phyloP scores from a whole-genome alignment of 2,113 vertebrate genomes.

The Ailurus styani region DNA sequence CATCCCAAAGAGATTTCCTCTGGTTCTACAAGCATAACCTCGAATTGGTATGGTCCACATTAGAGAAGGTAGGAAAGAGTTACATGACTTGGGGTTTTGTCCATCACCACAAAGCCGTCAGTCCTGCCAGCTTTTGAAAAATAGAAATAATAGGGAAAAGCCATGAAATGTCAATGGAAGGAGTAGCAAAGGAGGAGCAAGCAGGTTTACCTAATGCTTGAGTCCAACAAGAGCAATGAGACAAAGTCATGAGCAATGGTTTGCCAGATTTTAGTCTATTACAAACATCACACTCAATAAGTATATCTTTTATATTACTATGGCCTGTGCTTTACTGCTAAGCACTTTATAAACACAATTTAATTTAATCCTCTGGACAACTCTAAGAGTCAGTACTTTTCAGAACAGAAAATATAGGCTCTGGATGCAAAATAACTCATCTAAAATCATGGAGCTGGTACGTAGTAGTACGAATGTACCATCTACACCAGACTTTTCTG shows the following conservation, averaged over 20 bases:
- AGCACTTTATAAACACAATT: background rate
- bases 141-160: background rate
- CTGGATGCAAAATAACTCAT: background rate
- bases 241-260: background rate
- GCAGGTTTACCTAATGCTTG: background rate
- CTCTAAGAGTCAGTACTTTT: background rate
- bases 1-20: slow-evolving; percentile 22
- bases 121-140: background rate
- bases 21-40: background rate
- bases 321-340: background rate
- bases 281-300: background rate
- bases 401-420: background rate
- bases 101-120: background rate
- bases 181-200: background rate
- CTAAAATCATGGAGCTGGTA: background rate
- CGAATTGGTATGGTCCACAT: background rate
- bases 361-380: slow-evolving; percentile 1
- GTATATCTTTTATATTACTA: background rate
- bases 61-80: background rate
- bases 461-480: background rate
- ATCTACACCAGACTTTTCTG: background rate
- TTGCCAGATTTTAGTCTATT: background rate
- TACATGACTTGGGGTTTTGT: background rate
- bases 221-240: background rate
- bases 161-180: background rate